phyloP scores from a whole-genome alignment of 2,888 invertebrate genomes.

The Limnephilus marmoratus region DNA sequence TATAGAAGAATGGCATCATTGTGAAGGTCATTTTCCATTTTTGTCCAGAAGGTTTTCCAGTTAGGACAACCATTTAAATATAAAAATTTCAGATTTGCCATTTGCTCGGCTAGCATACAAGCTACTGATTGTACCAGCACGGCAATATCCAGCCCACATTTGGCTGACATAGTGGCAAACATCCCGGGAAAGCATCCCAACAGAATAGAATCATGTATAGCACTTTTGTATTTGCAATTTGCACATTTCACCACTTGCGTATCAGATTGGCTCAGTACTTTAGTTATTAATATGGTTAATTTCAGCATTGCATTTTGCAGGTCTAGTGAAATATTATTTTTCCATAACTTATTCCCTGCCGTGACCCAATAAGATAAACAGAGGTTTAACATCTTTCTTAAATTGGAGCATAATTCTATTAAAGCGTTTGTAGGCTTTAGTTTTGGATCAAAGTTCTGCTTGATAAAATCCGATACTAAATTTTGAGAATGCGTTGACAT shows the following conservation, averaged over 20 bases:
- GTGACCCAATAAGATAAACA: slow-evolving; percentile 49
- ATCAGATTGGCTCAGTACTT: slow-evolving; percentile 51
- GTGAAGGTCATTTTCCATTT: slow-evolving; percentile 57
- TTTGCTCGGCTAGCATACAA: slow-evolving; percentile 49
- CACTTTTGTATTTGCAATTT: slow-evolving; percentile 58
- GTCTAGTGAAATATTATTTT: slow-evolving; percentile 50
- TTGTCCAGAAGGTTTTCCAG: slow-evolving; percentile 58
- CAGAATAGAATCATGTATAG: slow-evolving; percentile 59
- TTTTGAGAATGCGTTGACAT: slow-evolving; percentile 43
- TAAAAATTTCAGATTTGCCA: slow-evolving; percentile 48
- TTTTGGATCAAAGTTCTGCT: slow-evolving; percentile 22
- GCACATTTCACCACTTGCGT: slow-evolving; percentile 57
- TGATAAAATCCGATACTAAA: slow-evolving; percentile 23
- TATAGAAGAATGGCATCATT: slow-evolving; percentile 60
- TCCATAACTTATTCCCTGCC: slow-evolving; percentile 53
- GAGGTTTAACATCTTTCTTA: slow-evolving; percentile 57
- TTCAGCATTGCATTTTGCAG: slow-evolving; percentile 48
- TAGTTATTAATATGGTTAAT: slow-evolving; percentile 41
- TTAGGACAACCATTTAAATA: slow-evolving; percentile 58
- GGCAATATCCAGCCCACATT: slow-evolving; percentile 46
- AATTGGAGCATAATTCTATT: slow-evolving; percentile 45
- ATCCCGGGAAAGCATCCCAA: slow-evolving; percentile 44
- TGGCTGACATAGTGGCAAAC: slow-evolving; percentile 55
- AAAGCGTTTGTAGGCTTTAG: slow-evolving; percentile 26
- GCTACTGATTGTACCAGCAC: slow-evolving; percentile 2